These are phyloP conservation scores for Pyxicephalus adspersus DNA, from an alignment of 2,113 vertebrate species.

Conservation along the genomic window DNA sequence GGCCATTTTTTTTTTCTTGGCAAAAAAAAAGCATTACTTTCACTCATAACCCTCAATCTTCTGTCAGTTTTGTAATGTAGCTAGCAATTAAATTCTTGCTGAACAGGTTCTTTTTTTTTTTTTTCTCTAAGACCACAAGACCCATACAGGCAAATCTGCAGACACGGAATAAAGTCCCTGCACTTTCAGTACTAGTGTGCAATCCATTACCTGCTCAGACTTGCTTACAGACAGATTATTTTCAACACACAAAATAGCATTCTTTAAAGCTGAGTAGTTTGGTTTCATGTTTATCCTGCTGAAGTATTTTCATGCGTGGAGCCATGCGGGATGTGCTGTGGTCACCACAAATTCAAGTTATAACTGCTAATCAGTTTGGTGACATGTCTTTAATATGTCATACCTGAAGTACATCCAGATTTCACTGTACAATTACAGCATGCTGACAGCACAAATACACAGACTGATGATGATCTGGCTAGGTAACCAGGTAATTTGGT, in stretches of 20 bases:
- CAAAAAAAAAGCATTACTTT: background rate
- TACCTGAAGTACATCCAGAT: no score
- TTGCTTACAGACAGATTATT: slow-evolving; percentile 18
- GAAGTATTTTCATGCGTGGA: no score
- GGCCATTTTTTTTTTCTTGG: background rate
- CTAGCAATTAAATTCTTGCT: slow-evolving; percentile 29
- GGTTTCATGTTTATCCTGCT: no score
- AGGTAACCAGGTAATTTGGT: no score
- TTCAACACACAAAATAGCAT: background rate
- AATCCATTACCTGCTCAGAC: slow-evolving; percentile 20
- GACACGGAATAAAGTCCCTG: slow-evolving; percentile 10
- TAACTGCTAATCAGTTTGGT: no score
- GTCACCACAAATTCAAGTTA: no score
- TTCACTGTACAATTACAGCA: no score
- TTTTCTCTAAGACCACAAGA: background rate
- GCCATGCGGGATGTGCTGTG: no score
- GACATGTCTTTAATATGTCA: no score
- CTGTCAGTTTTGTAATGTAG: background rate
- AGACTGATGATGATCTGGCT: no score
- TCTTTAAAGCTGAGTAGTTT: slow-evolving; percentile 9
- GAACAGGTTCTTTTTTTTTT: slow-evolving; percentile 21
- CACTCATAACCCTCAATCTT: background rate
- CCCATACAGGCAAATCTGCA: slow-evolving; percentile 3
- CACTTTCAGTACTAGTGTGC: background rate
- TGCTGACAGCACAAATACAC: no score